Evolutionary conservation across 1,140 invertebrate species (phyloP).

Genomic region (Rhagoletis pomonella): DNA sequence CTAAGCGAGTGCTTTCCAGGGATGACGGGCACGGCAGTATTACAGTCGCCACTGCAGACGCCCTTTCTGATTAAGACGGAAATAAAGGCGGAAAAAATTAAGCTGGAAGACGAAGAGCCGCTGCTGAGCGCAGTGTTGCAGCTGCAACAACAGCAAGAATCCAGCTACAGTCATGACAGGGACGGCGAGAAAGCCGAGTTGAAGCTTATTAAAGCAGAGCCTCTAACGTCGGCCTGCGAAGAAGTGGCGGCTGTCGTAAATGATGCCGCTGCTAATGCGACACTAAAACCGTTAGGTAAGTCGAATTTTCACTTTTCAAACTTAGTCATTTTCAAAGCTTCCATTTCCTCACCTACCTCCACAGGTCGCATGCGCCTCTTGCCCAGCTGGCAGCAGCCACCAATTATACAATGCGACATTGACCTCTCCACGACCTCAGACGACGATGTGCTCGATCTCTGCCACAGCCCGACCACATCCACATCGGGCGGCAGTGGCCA

Average conservation of each 20-base stretch:
- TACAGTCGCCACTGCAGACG: constrained; percentile 56
- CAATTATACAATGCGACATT: constrained; percentile 55
- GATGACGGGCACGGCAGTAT: constrained; percentile 1
- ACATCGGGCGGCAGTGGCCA: constrained; percentile 54
- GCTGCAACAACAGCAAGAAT: constrained; percentile 53
- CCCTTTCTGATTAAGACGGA: constrained; percentile 72
- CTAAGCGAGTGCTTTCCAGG: constrained; percentile 11
- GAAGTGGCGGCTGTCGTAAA: not conserved
- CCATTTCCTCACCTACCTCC: not conserved
- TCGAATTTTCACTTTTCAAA: not conserved
- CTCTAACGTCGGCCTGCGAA: constrained; percentile 29
- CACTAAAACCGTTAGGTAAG: constrained; percentile 32
- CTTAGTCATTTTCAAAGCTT: not conserved
- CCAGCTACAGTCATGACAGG: constrained; percentile 62
- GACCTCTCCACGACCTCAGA: constrained; percentile 55
- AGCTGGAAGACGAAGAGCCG: constrained; percentile 71
- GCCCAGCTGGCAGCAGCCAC: constrained; percentile 52
- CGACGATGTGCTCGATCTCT: constrained; percentile 58
- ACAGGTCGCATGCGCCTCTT: constrained; percentile 53
- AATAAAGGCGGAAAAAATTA: constrained; percentile 74
- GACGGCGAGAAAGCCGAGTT: constrained; percentile 64
- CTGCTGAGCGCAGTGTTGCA: constrained; percentile 64
- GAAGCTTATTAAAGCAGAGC: constrained; percentile 69
- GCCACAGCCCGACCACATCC: constrained; percentile 53
- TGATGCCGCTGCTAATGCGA: not conserved